Conservation (phyloP, 2,113 vertebrate genomes). For the Callorhinus ursinus region DNA sequence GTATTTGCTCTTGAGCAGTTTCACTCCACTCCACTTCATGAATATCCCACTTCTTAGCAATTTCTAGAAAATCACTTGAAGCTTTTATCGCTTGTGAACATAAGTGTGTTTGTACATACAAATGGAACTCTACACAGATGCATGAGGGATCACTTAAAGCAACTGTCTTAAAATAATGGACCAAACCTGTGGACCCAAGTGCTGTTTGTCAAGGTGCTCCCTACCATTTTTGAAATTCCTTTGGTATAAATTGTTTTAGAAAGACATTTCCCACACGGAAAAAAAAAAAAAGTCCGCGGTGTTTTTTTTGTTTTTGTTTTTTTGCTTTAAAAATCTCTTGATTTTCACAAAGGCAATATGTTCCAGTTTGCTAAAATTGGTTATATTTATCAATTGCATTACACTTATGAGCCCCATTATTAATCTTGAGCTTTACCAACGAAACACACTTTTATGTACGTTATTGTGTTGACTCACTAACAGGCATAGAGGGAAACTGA, state of each 20-base stretch:
- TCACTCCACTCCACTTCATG: neutral
- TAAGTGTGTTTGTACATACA: neutral
- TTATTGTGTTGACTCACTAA: too few species aligned
- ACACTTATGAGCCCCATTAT: neutral
- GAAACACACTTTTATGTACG: rapidly evolving
- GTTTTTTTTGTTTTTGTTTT: neutral
- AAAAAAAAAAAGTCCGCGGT: neutral
- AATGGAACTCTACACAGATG: neutral
- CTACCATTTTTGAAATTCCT: neutral
- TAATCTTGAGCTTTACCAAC: neutral
- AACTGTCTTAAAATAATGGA: neutral
- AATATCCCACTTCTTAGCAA: neutral
- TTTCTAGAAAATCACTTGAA: neutral
- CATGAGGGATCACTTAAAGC: neutral
- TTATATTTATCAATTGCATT: neutral
- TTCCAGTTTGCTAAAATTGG: neutral
- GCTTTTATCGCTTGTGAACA: neutral
- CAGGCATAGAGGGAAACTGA: neutral
- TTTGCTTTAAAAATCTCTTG: neutral
- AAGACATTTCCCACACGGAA: neutral
- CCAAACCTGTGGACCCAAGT: neutral
- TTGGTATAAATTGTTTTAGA: neutral
- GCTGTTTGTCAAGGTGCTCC: too few species aligned
- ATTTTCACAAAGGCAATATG: neutral
- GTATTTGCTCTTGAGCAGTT: neutral